A percentile compares a stretch with the other conserved stretches of the same genome.
Evolutionary conservation across 2,797 vertebrate species (phyloP).

Genomic region (Phrynocephalus forsythii): DNA sequence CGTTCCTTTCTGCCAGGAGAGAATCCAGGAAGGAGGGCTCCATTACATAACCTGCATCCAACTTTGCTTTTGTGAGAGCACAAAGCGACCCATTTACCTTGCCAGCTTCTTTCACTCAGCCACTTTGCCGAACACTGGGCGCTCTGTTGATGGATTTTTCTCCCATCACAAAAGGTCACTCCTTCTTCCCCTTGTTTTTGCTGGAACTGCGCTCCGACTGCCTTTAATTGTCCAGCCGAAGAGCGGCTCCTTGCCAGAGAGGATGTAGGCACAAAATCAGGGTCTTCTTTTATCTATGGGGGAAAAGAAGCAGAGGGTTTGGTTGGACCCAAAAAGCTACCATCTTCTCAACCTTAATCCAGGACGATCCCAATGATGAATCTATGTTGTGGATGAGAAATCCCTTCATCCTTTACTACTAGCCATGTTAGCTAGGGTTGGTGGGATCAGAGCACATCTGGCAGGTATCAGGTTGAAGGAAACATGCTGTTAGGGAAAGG

Average conservation of each 20-base stretch:
- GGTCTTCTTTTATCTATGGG: neutral
- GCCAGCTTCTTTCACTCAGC: constrained; percentile 20
- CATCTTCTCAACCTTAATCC: neutral
- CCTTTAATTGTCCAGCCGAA: neutral
- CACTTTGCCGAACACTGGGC: constrained; percentile 19
- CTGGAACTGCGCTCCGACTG: neutral
- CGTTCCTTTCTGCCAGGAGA: neutral
- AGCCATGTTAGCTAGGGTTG: neutral
- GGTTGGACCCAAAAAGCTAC: neutral
- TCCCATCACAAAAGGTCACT: neutral
- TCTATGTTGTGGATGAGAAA: neutral
- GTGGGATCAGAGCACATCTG: too few species aligned
- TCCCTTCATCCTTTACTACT: neutral
- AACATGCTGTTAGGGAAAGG: neutral
- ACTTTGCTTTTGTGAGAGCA: neutral
- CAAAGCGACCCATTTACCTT: constrained; percentile 37
- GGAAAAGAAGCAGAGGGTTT: neutral
- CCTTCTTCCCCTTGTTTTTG: constrained; percentile 10
- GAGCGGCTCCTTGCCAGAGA: neutral
- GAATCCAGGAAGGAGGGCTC: neutral
- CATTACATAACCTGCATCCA: constrained; percentile 3
- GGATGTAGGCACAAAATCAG: neutral
- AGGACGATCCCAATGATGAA: neutral
- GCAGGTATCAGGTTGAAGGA: neutral
- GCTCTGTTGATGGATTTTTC: constrained; percentile 12